Evolutionary conservation across 2,888 invertebrate genomes (phyloP).

Genomic region (Gasteruption jaculator): DNA sequence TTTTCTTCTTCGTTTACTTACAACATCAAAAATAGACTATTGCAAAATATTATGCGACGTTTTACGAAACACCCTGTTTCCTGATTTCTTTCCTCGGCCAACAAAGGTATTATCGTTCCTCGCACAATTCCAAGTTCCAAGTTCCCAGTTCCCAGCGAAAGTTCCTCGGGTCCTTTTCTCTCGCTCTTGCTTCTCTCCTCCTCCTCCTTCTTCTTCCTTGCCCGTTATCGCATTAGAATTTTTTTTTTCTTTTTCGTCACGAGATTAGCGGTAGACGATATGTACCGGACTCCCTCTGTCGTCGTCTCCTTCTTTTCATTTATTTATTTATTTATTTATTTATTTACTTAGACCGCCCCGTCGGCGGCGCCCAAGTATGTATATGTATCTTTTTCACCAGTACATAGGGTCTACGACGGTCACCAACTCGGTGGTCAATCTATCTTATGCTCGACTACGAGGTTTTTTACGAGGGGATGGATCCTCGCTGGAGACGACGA

Average conservation of each 20-base stretch:
- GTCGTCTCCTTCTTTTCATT: constrained; percentile 4
- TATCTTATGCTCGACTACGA: constrained; percentile 44
- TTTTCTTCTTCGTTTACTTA: too few species aligned
- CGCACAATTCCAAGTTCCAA: constrained; percentile 29
- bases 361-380: too few species aligned
- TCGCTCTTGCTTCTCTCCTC: neutral
- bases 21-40: constrained; percentile 51
- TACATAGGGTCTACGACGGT: constrained; percentile 42
- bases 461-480: constrained; percentile 42
- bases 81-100: constrained; percentile 32
- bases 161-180: constrained; percentile 1
- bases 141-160: too few species aligned
- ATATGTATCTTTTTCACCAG: constrained; percentile 26
- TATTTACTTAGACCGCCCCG: constrained; percentile 20
- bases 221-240: too few species aligned
- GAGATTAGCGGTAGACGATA: constrained; percentile 37
- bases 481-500: constrained; percentile 35
- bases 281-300: constrained; percentile 28
- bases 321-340: constrained; percentile 12
- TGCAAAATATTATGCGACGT: constrained; percentile 45
- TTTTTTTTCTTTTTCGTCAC: constrained; percentile 28
- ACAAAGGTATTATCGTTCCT: constrained; percentile 31
- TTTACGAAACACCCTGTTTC: constrained; percentile 38
- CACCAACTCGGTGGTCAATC: constrained; percentile 36
- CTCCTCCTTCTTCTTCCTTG: too few species aligned